Evolutionary conservation across 37 sponge, comb jelly and placozoan genomes (phyloP).

Genomic region (Oscarella lobularis): DNA sequence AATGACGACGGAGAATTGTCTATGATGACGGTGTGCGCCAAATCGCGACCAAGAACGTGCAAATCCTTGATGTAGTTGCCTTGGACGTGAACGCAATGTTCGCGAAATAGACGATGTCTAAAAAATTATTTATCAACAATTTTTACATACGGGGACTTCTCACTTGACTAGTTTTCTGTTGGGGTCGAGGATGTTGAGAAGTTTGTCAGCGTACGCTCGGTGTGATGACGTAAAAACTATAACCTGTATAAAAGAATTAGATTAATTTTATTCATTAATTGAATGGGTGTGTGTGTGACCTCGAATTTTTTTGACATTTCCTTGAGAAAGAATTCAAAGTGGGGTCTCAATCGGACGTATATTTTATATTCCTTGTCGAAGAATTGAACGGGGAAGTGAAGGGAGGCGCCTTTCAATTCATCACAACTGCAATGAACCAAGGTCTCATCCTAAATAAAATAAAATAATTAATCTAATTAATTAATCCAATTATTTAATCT

Average conservation of each 20-base stretch:
- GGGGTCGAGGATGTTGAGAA: constrained; percentile 79
- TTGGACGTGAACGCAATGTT: constrained; percentile 81
- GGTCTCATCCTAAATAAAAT: constrained; percentile 77
- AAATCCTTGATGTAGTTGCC: constrained; percentile 92
- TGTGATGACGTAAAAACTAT: too few relatives aligned
- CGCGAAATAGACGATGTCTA: constrained; percentile 79
- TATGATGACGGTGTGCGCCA: constrained; percentile 81
- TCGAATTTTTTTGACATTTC: constrained; percentile 65
- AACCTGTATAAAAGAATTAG: neutral
- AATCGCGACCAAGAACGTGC: constrained; percentile 76
- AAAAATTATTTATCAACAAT: neutral
- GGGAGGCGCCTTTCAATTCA: constrained; percentile 40
- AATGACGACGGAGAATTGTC: constrained; percentile 97
- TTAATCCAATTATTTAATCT: neutral
- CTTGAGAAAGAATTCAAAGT: constrained; percentile 73
- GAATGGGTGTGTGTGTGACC: constrained; percentile 19
- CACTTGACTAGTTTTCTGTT: constrained; percentile 50
- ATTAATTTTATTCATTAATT: neutral
- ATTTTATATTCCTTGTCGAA: constrained; percentile 47
- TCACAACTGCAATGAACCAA: constrained; percentile 89
- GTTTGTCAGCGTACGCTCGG: constrained; percentile 82
- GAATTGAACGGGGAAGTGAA: constrained; percentile 57
- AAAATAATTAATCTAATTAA: neutral
- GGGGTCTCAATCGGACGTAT: constrained; percentile 65
- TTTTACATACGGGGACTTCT: neutral